Percentiles rank a stretch among this genome's conserved stretches.
phyloP scores from a whole-genome alignment of 2,113 vertebrate species.

The Halcyon senegalensis region DNA sequence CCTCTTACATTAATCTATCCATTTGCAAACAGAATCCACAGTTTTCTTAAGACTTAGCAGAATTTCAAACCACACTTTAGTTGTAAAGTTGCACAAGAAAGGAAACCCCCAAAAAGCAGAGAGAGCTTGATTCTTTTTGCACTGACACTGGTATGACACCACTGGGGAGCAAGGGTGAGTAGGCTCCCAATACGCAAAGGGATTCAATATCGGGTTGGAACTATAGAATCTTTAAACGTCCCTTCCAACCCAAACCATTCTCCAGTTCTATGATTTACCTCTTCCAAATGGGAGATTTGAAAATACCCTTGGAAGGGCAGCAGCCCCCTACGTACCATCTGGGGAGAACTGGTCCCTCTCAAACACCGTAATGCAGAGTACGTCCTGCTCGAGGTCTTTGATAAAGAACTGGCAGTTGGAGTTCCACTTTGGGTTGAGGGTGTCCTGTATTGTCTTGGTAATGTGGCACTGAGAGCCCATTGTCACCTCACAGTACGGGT shows the following conservation, averaged over 20 bases:
- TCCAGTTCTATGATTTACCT: background rate
- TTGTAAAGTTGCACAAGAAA: background rate
- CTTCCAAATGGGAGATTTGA: background rate
- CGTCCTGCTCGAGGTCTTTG: conserved; percentile 96
- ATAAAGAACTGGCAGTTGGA: conserved; percentile 99
- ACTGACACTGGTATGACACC: background rate
- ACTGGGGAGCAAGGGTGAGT: background rate
- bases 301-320: background rate
- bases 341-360: conserved; percentile 99
- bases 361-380: conserved; percentile 97
- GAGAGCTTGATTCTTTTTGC: background rate
- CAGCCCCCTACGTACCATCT: conserved; percentile 81
- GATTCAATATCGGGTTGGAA: background rate
- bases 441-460: conserved; percentile 98
- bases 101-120: background rate
- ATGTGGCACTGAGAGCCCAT: conserved; percentile 99
- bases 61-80: background rate
- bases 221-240: background rate
- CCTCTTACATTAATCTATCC: background rate
- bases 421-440: conserved; percentile 97
- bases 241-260: background rate
- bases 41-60: background rate
- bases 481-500: conserved; percentile 97
- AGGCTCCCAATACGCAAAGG: background rate
- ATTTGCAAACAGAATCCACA: background rate